Conservation (phyloP, 1,140 invertebrate genomes). For the Lepidurus arcticus region DNA sequence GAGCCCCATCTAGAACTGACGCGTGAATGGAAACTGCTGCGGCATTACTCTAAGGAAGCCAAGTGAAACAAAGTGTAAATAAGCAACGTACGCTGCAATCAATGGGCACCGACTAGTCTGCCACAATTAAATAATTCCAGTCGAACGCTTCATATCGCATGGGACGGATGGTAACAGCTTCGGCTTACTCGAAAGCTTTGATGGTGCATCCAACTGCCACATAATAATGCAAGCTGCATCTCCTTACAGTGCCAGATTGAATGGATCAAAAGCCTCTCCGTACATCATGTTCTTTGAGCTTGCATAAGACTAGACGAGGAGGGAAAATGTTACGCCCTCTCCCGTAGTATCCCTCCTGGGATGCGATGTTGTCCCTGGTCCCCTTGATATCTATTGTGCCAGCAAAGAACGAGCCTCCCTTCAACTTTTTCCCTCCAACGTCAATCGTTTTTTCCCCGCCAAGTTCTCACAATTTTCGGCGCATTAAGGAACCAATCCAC, state of each 20-base stretch:
- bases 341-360: conserved; percentile 16
- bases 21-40: neutral
- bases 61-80: neutral
- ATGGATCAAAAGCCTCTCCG: conserved; percentile 11
- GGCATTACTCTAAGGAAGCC: neutral
- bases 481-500: neutral
- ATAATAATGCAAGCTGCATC: neutral
- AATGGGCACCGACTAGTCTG: neutral
- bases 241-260: conserved; percentile 7
- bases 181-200: neutral
- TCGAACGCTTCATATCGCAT: neutral
- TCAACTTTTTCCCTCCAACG: neutral
- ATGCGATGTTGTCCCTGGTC: neutral
- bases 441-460: neutral
- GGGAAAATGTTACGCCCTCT: conserved; percentile 14
- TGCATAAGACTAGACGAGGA: conserved; percentile 1
- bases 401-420: neutral
- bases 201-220: conserved; percentile 2
- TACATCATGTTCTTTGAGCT: conserved; percentile 12
- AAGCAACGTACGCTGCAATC: neutral
- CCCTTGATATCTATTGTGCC: conserved; percentile 1
- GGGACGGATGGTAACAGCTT: neutral
- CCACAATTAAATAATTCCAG: conserved; percentile 16
- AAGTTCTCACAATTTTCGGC: neutral
- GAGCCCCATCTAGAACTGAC: neutral